Base-by-base conservation (phyloP, 2,888 invertebrate genomes). In the Myopa tessellatipennis region DNA sequence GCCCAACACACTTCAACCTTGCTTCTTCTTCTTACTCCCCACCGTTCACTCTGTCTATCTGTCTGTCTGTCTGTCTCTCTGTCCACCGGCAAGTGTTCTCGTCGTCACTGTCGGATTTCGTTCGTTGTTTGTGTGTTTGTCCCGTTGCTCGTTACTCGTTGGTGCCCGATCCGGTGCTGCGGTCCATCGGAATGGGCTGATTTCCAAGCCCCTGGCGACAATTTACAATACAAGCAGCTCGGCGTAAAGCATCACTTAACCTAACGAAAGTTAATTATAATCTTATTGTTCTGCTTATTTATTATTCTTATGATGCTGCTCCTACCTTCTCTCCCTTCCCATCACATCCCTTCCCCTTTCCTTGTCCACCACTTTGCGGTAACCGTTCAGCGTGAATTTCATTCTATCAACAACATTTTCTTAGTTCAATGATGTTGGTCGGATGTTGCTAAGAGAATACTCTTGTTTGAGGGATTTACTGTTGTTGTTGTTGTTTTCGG, bases 221-320 rank as follows among this genome's bases (percentile, higher is more conserved):
- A 82, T 81, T 82, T 81, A 79, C 79, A 78, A 79, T 77, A 82
- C 80, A 80, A 82, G 79, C 79, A 78, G 50, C 80, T 80, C 80
- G 80, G 79, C 77, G 75, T 76, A 80, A 78, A 80, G 79, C 83
- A 84, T 81, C 80, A 81, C 81, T 81, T 79, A 81, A 81, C 81
- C 80, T 77, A 80, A 81, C 81, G 79, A 79, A 81, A 81, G 81
- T 81, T 82, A 82, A 82, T 82, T 82, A 82, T 80, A 81, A 79
- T 79, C 78, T 77, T 79, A 58, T 77, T 79, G 74, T 74, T 77
- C 55, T 63, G 38, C n/a, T 60, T 38, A 58, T 73, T 18, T 50
- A 40, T 73, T 45, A 45, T 45, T 45, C 45, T 45, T 45, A 45
- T 10, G 45, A 45, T 45, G 45, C 45, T 45, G 45, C 45, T 45